These are phyloP conservation scores for Eupristina koningsbergeri DNA, from an alignment of 1,140 invertebrate species.

Conservation along the genomic window DNA sequence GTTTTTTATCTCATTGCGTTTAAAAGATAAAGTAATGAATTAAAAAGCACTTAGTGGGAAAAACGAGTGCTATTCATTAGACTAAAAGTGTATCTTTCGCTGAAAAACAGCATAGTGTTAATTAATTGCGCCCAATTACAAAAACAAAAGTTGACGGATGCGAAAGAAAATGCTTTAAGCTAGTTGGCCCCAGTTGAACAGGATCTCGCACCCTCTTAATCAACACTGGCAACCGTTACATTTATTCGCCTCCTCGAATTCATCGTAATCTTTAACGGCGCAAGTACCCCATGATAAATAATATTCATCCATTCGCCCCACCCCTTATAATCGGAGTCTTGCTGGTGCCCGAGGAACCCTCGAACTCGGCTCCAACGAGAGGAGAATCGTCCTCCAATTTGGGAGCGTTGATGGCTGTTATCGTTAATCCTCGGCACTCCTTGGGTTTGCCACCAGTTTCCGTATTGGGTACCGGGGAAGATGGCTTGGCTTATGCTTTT, in stretches of 20 bases:
- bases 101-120: background rate
- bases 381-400: slow-evolving; percentile 62
- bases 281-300: slow-evolving; percentile 43
- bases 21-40: background rate
- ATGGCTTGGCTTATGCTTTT: slow-evolving; percentile 14
- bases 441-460: background rate
- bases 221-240: slow-evolving; percentile 47
- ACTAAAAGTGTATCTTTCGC: background rate
- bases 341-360: slow-evolving; percentile 42
- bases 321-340: background rate
- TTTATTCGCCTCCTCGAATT: slow-evolving; percentile 37
- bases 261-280: slow-evolving; percentile 15
- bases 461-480: background rate
- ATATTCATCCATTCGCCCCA: slow-evolving; percentile 41
- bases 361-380: slow-evolving; percentile 42
- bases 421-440: slow-evolving; percentile 53
- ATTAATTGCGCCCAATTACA: slow-evolving; percentile 21
- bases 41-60: background rate
- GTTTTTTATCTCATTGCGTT: background rate
- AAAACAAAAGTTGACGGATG: slow-evolving; percentile 13
- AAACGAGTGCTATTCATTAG: background rate
- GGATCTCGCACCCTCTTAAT: slow-evolving; percentile 45
- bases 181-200: background rate
- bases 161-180: slow-evolving; percentile 33
- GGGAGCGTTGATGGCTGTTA: slow-evolving; percentile 63